Evolutionary conservation across 1,140 invertebrate species (phyloP).

Genomic region (Drosophila murphyi): DNA sequence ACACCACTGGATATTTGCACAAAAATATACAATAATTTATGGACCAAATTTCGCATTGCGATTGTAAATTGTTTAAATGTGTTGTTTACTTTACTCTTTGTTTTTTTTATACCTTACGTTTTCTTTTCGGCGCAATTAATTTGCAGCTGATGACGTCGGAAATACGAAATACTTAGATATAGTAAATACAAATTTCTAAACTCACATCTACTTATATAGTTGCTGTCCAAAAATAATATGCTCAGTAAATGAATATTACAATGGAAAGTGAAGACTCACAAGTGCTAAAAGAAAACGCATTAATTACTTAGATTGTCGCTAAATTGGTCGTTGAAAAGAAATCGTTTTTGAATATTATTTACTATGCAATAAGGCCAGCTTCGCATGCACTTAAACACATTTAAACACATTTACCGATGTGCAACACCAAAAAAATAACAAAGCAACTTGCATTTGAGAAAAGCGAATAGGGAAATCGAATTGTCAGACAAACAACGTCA

Average conservation of each 20-base stretch:
- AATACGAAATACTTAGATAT: conserved; percentile 60
- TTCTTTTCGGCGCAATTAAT: conserved; percentile 61
- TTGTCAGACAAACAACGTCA: conserved; percentile 27
- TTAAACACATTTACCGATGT: conserved; percentile 18
- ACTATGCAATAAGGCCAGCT: conserved; percentile 8
- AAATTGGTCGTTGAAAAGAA: conserved; percentile 12
- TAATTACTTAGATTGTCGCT: conserved; percentile 24
- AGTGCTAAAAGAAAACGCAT: conserved; percentile 18
- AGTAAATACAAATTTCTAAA: conserved; percentile 33
- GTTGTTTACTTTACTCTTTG: conserved; percentile 47
- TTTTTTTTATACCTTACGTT: conserved; percentile 13
- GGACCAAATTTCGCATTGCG: conserved; percentile 40
- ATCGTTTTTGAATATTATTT: background rate
- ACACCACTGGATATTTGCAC: conserved; percentile 24
- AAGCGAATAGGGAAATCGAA: conserved; percentile 48
- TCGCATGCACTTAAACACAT: conserved; percentile 28
- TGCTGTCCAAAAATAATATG: conserved; percentile 34
- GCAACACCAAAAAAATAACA: conserved; percentile 27
- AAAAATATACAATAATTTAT: conserved; percentile 49
- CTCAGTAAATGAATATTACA: conserved; percentile 26
- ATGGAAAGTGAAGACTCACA: conserved; percentile 43
- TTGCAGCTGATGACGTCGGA: conserved; percentile 70
- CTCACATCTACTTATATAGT: conserved; percentile 39
- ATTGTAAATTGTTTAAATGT: conserved; percentile 50
- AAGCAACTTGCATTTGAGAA: background rate